Conservation (phyloP, 92 coral and sea anemone genomes). For the Parazoanthus darwini region DNA sequence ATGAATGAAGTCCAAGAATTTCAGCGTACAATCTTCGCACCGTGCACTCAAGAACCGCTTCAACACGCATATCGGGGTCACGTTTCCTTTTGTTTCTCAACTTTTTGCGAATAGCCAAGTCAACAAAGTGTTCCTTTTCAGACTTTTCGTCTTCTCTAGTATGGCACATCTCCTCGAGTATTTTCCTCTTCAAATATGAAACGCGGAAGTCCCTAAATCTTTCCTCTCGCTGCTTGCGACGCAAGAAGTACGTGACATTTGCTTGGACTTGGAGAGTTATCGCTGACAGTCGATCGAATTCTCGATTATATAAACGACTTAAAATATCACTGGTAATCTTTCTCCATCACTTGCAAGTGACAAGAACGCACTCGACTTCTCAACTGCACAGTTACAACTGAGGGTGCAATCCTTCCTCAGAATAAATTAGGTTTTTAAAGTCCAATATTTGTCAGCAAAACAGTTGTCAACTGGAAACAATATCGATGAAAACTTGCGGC, state of each 20-base stretch:
- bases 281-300: slow-evolving; percentile 11
- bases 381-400: neutral
- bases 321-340: neutral
- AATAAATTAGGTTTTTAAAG: neutral
- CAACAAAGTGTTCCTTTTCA: slow-evolving; percentile 72
- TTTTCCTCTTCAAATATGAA: neutral
- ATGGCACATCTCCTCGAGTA: slow-evolving; percentile 57
- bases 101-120: slow-evolving; percentile 85
- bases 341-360: neutral
- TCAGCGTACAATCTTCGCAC: slow-evolving; percentile 90
- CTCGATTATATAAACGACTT: neutral
- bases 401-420: slow-evolving; percentile 11
- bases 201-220: slow-evolving; percentile 16
- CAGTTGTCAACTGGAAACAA: neutral
- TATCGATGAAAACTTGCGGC: neutral
- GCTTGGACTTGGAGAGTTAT: neutral
- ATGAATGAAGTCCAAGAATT: slow-evolving; percentile 59
- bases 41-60: slow-evolving; percentile 86
- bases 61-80: slow-evolving; percentile 92
- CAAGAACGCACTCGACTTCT: neutral
- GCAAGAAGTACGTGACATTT: slow-evolving; percentile 27
- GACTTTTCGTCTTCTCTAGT: slow-evolving; percentile 60
- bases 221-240: neutral
- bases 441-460: slow-evolving; percentile 24
- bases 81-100: slow-evolving; percentile 89